A percentile compares a stretch with the other conserved stretches of the same genome.
phyloP scores from a whole-genome alignment of 2,888 invertebrate genomes.

The Diplolepis rosae region DNA sequence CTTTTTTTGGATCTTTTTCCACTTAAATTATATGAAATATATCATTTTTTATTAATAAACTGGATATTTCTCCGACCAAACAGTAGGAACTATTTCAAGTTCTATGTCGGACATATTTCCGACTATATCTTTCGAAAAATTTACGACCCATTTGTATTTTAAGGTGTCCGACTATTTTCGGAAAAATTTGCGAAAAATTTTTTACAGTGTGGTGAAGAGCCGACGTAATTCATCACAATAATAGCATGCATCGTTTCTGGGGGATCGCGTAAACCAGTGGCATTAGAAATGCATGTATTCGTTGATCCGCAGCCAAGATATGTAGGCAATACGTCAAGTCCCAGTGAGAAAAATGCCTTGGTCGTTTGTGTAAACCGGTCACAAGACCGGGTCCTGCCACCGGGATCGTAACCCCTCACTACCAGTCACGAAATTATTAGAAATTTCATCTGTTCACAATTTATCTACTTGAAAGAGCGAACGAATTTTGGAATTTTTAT shows the following conservation, averaged over 20 bases:
- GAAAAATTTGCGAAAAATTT: no score
- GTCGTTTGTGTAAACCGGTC: conserved; percentile 35
- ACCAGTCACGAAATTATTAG: conserved; percentile 31
- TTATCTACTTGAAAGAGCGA: not conserved
- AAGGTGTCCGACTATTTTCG: no score
- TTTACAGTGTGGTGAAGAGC: no score
- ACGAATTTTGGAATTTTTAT: conserved; percentile 20
- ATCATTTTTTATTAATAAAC: no score
- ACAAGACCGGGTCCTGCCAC: conserved; percentile 30
- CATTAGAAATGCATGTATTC: conserved; percentile 68
- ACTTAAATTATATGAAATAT: no score
- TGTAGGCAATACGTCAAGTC: conserved; percentile 63
- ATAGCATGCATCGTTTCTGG: conserved; percentile 50
- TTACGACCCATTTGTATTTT: no score
- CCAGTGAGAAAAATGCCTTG: conserved; percentile 61
- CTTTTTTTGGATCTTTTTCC: no score
- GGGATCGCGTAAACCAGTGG: conserved; percentile 52
- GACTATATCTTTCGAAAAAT: no score
- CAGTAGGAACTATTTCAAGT: no score
- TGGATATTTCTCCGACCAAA: no score
- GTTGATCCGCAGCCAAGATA: conserved; percentile 66
- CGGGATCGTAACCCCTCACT: conserved; percentile 23
- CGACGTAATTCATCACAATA: conserved; percentile 62
- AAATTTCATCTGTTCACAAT: conserved; percentile 24
- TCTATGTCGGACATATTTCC: no score